Conservation (phyloP, 2,797 vertebrate species). For the Kryptopterus vitreolus region DNA sequence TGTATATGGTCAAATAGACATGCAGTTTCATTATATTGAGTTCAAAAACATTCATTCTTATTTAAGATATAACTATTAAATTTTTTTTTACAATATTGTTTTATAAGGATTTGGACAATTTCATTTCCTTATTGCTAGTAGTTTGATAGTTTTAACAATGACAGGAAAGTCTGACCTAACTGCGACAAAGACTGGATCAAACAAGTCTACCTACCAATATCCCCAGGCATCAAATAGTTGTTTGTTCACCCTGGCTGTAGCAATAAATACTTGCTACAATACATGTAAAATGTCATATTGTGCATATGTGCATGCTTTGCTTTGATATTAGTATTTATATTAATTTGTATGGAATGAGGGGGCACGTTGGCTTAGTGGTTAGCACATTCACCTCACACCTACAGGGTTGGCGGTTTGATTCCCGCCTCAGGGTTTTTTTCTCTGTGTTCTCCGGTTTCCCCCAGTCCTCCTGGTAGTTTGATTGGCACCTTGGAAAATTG, state of each 20-base stretch:
- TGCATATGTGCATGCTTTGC: too few relatives aligned
- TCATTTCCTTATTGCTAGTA: constrained; percentile 64
- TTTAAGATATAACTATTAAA: neutral
- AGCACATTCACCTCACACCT: too few relatives aligned
- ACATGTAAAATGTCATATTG: neutral
- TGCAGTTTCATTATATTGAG: neutral
- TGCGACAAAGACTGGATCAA: neutral
- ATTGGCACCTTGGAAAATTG: too few relatives aligned
- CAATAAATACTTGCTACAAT: neutral
- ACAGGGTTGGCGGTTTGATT: too few relatives aligned
- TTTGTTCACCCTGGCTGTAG: neutral
- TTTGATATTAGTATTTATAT: neutral
- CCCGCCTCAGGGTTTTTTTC: too few relatives aligned
- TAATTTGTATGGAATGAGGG: neutral
- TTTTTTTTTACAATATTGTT: neutral
- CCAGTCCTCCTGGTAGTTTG: too few relatives aligned
- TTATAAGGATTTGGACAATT: constrained; percentile 51
- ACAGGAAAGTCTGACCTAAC: constrained; percentile 67
- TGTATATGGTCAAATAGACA: neutral
- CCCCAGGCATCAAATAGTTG: neutral
- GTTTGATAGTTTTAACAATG: constrained; percentile 69
- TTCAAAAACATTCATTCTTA: neutral
- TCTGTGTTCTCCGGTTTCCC: too few relatives aligned
- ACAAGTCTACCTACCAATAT: constrained; percentile 2
- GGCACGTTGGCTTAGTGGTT: too few relatives aligned